Base-by-base conservation (phyloP, 2,888 invertebrate genomes). In the Leucoma salicis region DNA sequence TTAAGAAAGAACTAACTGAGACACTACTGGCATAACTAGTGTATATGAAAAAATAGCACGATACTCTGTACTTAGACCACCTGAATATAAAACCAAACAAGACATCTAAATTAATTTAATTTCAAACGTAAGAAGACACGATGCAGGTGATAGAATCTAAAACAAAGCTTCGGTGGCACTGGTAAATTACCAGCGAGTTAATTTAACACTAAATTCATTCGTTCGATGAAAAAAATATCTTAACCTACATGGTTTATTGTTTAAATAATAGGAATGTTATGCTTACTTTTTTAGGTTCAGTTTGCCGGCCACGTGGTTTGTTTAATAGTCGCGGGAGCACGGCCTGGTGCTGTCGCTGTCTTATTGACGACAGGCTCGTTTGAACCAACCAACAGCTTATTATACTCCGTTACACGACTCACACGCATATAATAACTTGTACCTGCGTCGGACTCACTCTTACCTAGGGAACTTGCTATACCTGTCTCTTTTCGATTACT, bases 261-360 rank as follows among this genome's bases (percentile, higher is more conserved):
- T 57, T 49, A 61, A 45, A 48, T 36, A 56, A 58, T 53, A 44
- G 42, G 42, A 53, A 39, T 46, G 56, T 39, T 64, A n/a, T n/a
- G 85, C 86, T 86, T 63, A 87, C 85, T 58, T 67, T 74, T 78
- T 75, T 69, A 71, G 72, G 74, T 72, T 72, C 57, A 59, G 45
- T 64, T 53, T 54, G 68, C 73, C 80, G 76, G 74, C 83, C 88
- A 88, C 88, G 88, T 88, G 88, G 74, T 81, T 61, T 50, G 39
- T 49, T 52, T 35, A 33, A 35, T 46, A 49, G 54, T 61, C 64
- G 70, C 62, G 49, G 54, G 57, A 46, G 40, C 70, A 75, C 66
- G 53, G 72, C 75, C 81, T 78, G 73, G 54, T 69, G 74, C 81
- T 81, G 81, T 70, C 84, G 82, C 72, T 62, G 54, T 75, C 73